Evolutionary conservation across 2,888 invertebrate genomes (phyloP), one percentile per base, ranked within the genome.

Genomic region (Epinotia demarniana): DNA sequence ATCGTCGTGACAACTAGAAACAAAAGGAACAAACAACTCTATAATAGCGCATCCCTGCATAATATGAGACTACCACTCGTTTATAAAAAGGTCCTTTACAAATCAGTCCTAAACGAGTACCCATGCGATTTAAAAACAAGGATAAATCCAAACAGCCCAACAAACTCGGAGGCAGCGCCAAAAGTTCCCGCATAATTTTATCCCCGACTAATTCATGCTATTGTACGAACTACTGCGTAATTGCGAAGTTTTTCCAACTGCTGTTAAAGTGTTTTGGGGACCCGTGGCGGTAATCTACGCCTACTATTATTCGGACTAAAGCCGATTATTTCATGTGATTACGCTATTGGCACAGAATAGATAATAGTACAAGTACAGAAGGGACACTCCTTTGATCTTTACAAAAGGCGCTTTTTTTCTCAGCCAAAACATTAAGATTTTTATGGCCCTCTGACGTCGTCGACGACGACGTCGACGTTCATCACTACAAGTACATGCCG

Each of bases 161-260:
- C 61, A 58, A 73, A 73, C 60, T 68, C 57, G 27, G 43, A 43
- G 63, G 57, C 57, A 72, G 55, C 53, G 2, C 57, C 46, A 19
- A 75, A 71, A 71, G 60, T 75, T 71, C 23, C 66, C 53, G 63
- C 57, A 49, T 69, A 57, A 70, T 75, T 70, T 64, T 67, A 72
- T 57, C 27, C 61, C 39, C 23, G 19, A 62, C 71, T 70, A 71
- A 75, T 75, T 75, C 61, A 61, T 71, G 55, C 75, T 67, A 75
- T 75, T 75, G 71, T 71, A 27, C 39, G 39, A 67, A 71, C 71
- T 75, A 71, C 23, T 64, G 27, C 23, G 68, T 71, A 75, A 75
- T 71, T 67, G 71, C 61, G 1, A 75, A 75, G 53, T 75, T 75
- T 69, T 75, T 75, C 60, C 71, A 66, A 71, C 74, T 64, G 63